Conservation (phyloP, 2,113 vertebrate species). For the Pan paniscus region DNA sequence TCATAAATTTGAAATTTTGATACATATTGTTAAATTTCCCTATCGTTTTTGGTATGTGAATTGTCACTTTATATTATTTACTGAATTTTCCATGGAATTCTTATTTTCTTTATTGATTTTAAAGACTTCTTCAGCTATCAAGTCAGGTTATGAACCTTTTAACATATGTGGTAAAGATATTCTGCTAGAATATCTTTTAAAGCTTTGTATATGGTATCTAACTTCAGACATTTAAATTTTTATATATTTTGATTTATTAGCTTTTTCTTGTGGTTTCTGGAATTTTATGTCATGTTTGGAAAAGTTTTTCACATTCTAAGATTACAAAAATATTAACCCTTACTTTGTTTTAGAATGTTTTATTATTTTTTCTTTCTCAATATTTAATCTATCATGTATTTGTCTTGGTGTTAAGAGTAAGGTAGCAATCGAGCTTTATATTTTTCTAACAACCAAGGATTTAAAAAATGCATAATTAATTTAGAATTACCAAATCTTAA, state of each 20-base stretch:
- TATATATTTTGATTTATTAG: conserved; percentile 11
- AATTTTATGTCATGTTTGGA: conserved; percentile 4
- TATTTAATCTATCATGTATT: background rate
- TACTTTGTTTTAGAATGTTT: conserved; percentile 30
- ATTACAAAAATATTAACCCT: conserved; percentile 32
- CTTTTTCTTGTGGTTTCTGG: conserved; percentile 40
- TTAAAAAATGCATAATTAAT: background rate
- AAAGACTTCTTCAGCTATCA: background rate
- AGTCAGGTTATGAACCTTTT: background rate
- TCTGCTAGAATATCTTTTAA: background rate
- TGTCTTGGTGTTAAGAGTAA: background rate
- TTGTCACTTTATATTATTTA: conserved; percentile 31
- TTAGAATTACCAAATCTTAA: background rate
- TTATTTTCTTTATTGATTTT: conserved; percentile 25
- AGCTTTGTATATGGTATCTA: background rate
- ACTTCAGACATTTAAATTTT: conserved; percentile 1
- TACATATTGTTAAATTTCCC: background rate
- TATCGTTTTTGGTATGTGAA: background rate
- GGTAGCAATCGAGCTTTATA: background rate
- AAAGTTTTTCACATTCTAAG: conserved; percentile 6
- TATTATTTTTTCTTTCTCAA: background rate
- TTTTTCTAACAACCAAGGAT: conserved; percentile 35
- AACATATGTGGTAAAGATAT: background rate
- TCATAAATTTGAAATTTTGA: conserved; percentile 9
- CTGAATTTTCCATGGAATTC: background rate